Evolutionary conservation across 1,140 invertebrate species (phyloP), one percentile per base, ranked within the genome.

Genomic region (Trachelipus rathkii): DNA sequence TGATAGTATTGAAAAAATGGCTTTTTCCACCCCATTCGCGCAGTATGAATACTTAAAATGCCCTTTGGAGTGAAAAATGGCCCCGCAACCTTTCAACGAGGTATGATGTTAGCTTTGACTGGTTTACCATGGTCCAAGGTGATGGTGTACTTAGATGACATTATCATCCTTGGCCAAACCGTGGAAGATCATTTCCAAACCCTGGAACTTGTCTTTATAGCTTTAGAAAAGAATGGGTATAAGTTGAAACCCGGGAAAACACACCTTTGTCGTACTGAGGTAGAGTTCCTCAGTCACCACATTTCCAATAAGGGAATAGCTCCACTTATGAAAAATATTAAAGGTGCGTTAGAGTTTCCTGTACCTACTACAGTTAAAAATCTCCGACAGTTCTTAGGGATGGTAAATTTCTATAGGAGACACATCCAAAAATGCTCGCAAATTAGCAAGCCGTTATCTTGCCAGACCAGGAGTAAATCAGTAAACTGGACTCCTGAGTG

Each of bases 141-240:
- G 2, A 73, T 73, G 10, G 71, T 46, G 0, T 46, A 73, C 15
- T 5, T 73, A 4, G 71, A 73, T 19, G 71, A 73, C 71, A 46
- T 73, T 15, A 21, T 73, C 0, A 45, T 73, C 7, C 46, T 73
- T 23, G 33, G 71, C 5, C 0, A 0, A 8, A 45, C 44, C 5
- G 45, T 73, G 5, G 6, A 46, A 4, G 44, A 46, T 11, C 71
- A 73, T 73, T 10, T 73, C 0, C 0, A 45, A 9, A 45, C 46
- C 15, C 21, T 73, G 7, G 43, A n/a, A 43, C 45, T 45, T 10
- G 71, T 45, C 0, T 53, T 73, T 45, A n/a, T 9, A 15, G 24
- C 44, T 15, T 53, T 73, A 5, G 10, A 10, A 8, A 15, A 15
- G 0, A 13, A 73, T 46, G 8, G 44, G 9, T 24, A 53, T 3